Evolutionary conservation across 1,140 invertebrate genomes (phyloP), one percentile per base, ranked within the genome.

Genomic region (Philotrypesis tridentata): DNA sequence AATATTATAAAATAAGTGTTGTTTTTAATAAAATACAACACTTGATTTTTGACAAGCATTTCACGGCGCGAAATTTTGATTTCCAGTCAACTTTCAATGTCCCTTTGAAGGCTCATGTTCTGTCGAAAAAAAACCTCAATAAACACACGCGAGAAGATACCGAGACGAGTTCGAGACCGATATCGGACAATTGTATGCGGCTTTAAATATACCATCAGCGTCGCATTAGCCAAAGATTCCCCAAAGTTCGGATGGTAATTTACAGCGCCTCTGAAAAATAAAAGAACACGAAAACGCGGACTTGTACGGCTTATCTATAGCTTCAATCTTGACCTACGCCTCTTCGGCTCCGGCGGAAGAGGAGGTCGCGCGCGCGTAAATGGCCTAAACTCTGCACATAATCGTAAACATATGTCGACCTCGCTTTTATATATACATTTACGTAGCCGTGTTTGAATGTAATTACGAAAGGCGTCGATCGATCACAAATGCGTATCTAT

Each of bases 401-500:
- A 73, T 73, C 71, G 43, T 73, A 43, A 73, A 73, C 71, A 73
- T 55, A 73, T 73, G 71, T 73, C 40, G 43, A 48, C n/a, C 43
- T 73, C 40, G 61, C 61, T 55, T 55, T 55, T n/a, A 0, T 55
- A 37, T 37, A 43, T 43, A 43, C 11, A 43, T 43, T 11, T 43
- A 43, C 12, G 12, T 43, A 7, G 1, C 17, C 21, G 48, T 6
- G 48, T 0, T 14, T 55, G 48, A 55, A 55, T 55, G 48, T 55
- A 55, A 55, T 55, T 55, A 55, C 48, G 21, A 48, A 17, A n/a
- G n/a, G n/a, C 48, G 2, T n/a, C 48, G 48, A 55, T 55, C 48
- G 48, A 55, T 55, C 48, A 17, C 48, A 55, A 55, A 55, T n/a
- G 21, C 48, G 21, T 14, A 14, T 21, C 21, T 55, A 7, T 55